phyloP scores from a whole-genome alignment of 1,140 invertebrate genomes.

The Heliothis virescens region DNA sequence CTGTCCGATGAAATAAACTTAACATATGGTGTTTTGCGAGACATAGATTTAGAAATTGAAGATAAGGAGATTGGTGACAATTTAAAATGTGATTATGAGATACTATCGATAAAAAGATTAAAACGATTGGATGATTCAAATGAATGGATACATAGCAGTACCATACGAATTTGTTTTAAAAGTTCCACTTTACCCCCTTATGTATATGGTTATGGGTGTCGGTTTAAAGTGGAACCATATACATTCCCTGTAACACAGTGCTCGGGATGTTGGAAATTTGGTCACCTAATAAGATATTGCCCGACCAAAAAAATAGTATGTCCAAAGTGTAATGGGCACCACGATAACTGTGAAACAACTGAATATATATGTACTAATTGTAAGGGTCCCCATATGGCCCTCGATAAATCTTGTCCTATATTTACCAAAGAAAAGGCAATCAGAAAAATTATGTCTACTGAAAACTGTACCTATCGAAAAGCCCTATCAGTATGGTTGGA shows the following conservation, averaged over 20 bases:
- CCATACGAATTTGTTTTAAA: conserved; percentile 45
- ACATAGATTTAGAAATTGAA: conserved; percentile 6
- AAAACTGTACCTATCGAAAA: conserved; percentile 52
- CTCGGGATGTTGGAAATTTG: conserved; percentile 51
- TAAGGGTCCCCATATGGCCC: conserved; percentile 52
- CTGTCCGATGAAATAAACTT: not conserved
- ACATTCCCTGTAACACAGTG: conserved; percentile 51
- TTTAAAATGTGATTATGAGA: conserved; percentile 9
- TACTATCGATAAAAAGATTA: not conserved
- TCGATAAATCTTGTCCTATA: conserved; percentile 54
- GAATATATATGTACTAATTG: conserved; percentile 55
- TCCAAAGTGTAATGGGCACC: conserved; percentile 56
- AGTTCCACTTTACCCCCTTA: conserved; percentile 51
- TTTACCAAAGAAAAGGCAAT: conserved; percentile 57
- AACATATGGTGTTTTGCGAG: not conserved
- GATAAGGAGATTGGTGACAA: not conserved
- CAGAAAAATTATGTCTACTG: conserved; percentile 47
- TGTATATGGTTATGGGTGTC: conserved; percentile 45
- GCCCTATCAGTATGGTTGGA: conserved; percentile 2
- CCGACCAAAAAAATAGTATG: conserved; percentile 51
- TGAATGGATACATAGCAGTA: not conserved
- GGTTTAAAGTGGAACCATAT: conserved; percentile 51
- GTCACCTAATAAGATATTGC: conserved; percentile 46
- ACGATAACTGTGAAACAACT: conserved; percentile 50
- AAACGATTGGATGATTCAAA: not conserved